phyloP scores from a whole-genome alignment of 2,797 vertebrate genomes.

The Phaenicophaeus curvirostris region DNA sequence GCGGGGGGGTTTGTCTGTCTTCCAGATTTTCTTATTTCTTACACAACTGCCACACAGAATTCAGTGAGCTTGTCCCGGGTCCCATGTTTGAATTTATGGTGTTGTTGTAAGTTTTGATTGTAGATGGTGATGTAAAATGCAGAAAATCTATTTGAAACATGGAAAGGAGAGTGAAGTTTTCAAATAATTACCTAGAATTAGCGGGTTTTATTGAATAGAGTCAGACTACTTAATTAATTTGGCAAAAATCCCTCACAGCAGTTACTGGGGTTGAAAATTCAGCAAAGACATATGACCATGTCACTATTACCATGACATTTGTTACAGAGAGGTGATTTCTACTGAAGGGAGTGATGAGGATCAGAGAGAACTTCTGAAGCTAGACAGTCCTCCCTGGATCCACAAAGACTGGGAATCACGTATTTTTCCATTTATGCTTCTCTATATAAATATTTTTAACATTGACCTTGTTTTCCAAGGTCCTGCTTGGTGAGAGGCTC shows the following conservation, averaged over 20 bases:
- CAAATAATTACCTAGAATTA: neutral
- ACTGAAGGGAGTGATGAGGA: neutral
- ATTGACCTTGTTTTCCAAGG: neutral
- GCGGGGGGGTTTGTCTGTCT: neutral
- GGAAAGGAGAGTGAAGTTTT: neutral
- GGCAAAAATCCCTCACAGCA: neutral
- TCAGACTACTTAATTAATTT: neutral
- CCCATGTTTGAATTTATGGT: neutral
- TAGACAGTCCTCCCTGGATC: fast-evolving
- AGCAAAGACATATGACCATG: fast-evolving
- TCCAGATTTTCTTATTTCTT: neutral
- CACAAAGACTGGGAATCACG: neutral
- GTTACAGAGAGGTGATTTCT: neutral
- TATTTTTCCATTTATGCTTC: neutral
- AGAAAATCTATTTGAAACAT: neutral
- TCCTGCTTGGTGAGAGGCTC: neutral
- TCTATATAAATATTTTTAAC: neutral
- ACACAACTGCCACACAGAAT: neutral
- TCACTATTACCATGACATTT: neutral
- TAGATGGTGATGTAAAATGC: neutral
- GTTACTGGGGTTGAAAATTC: neutral
- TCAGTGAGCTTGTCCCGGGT: neutral
- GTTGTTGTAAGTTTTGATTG: neutral
- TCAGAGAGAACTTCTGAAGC: neutral
- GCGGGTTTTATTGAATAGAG: neutral